Conservation (phyloP, 64 coral and sea anemone species). For the Trachythela sp. region DNA sequence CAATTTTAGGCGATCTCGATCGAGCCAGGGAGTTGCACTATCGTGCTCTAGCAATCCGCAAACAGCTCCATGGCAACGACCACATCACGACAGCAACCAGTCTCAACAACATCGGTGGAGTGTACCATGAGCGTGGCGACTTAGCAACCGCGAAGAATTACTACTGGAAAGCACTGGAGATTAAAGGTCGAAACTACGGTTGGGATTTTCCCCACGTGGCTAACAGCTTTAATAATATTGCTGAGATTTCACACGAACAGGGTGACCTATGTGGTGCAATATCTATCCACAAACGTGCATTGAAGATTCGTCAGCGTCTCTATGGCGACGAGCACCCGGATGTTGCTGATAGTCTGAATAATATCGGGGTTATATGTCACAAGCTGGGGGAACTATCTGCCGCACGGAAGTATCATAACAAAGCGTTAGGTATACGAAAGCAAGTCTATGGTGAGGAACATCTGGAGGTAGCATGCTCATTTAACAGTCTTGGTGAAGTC, state of each 20-base stretch:
- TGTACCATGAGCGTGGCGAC: background rate
- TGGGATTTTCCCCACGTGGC: conserved; percentile 12
- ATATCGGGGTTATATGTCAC: background rate
- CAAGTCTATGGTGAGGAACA: background rate
- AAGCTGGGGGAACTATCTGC: background rate
- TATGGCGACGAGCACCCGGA: background rate
- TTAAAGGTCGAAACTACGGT: background rate
- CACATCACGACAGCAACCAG: background rate
- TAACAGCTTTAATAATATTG: conserved; percentile 8
- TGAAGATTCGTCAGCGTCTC: conserved; percentile 13
- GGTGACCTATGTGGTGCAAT: background rate
- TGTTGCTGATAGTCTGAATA: conserved; percentile 14
- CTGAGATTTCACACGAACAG: conserved; percentile 11
- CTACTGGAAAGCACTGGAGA: conserved; percentile 7
- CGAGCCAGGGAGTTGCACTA: background rate
- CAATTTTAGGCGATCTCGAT: background rate
- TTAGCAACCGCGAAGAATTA: background rate
- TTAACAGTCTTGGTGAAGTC: background rate
- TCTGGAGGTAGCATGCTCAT: background rate
- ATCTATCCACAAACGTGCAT: conserved; percentile 1
- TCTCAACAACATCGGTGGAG: background rate
- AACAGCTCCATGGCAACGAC: background rate
- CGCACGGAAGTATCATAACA: background rate
- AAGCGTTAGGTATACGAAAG: background rate
- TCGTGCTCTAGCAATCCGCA: background rate